Conservation (phyloP, 2,113 vertebrate species). For the Myxocyprinus asiaticus region DNA sequence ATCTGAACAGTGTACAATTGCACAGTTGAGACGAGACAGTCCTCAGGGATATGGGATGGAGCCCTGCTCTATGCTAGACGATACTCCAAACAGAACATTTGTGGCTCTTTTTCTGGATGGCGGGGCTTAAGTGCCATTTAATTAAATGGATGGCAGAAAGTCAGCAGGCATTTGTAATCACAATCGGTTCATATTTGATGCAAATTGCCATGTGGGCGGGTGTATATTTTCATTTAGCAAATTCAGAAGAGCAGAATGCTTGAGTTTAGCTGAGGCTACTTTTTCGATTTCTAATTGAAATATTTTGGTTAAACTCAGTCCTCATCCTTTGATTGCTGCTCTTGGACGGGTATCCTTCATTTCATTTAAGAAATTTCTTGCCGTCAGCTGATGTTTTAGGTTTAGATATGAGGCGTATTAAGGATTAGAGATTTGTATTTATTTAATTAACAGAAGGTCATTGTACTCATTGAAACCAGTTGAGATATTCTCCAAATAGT, state of each 20-base stretch:
- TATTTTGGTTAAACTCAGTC: slow-evolving; percentile 56
- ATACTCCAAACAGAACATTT: slow-evolving; percentile 40
- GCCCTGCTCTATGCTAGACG: slow-evolving; percentile 16
- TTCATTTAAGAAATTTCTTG: slow-evolving; percentile 53
- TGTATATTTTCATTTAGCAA: slow-evolving; percentile 31
- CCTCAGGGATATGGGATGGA: slow-evolving; percentile 30
- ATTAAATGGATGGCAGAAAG: slow-evolving; percentile 23
- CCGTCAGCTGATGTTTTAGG: slow-evolving; percentile 7
- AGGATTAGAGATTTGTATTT: background rate
- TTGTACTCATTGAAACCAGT: too few relatives aligned
- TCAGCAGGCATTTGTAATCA: slow-evolving; percentile 27
- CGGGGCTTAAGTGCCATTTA: slow-evolving; percentile 14
- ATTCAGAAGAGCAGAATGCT: slow-evolving; percentile 42
- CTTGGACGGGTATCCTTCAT: slow-evolving; percentile 49
- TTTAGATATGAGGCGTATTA: slow-evolving; percentile 7
- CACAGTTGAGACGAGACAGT: slow-evolving; percentile 19
- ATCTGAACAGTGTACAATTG: background rate
- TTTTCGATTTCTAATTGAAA: slow-evolving; percentile 54
- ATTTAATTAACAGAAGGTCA: background rate
- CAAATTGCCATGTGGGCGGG: slow-evolving; percentile 35
- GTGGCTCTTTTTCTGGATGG: slow-evolving; percentile 32
- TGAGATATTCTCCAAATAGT: too few relatives aligned
- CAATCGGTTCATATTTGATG: slow-evolving; percentile 10
- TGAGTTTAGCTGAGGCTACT: slow-evolving; percentile 49
- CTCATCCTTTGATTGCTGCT: slow-evolving; percentile 52